These are phyloP conservation scores for Aulostomus chinensis DNA, from an alignment of 2,797 vertebrate genomes.

Conservation along the genomic window DNA sequence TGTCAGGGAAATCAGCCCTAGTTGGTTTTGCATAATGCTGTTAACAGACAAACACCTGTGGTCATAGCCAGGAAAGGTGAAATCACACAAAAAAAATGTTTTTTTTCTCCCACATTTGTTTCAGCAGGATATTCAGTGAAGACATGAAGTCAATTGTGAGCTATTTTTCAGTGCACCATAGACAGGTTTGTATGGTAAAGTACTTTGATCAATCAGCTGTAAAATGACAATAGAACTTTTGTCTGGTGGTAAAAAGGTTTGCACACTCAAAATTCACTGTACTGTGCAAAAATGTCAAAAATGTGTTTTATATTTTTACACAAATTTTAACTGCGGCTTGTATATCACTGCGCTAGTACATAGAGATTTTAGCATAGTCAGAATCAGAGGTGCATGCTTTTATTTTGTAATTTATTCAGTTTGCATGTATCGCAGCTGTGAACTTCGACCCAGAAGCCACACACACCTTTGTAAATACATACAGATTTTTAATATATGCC, in stretches of 20 bases:
- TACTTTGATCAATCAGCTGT: constrained; percentile 45
- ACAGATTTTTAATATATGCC: constrained; percentile 61
- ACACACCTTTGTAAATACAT: constrained; percentile 72
- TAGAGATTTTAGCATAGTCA: constrained; percentile 12
- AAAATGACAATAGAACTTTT: constrained; percentile 34
- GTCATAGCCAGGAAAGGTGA: too few species aligned
- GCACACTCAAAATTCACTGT: constrained; percentile 24
- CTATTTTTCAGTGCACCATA: constrained; percentile 9
- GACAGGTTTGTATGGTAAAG: constrained; percentile 15
- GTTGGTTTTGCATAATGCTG: too few species aligned
- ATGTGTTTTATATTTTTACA: constrained; percentile 65
- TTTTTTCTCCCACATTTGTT: too few species aligned
- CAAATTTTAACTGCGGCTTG: constrained; percentile 48
- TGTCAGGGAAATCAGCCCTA: too few species aligned
- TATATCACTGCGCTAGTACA: constrained; percentile 35
- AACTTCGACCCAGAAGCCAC: constrained; percentile 39
- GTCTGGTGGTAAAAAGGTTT: constrained; percentile 31
- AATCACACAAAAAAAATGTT: too few species aligned
- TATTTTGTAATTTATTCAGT: constrained; percentile 59
- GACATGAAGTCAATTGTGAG: not conserved
- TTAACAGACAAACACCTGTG: too few species aligned
- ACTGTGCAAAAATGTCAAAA: constrained; percentile 44
- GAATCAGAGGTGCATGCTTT: constrained; percentile 42
- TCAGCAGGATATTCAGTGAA: too few species aligned
- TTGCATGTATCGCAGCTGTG: constrained; percentile 38